Base-by-base conservation (phyloP, 2,888 invertebrate genomes). In the Adelphocoris suturalis region DNA sequence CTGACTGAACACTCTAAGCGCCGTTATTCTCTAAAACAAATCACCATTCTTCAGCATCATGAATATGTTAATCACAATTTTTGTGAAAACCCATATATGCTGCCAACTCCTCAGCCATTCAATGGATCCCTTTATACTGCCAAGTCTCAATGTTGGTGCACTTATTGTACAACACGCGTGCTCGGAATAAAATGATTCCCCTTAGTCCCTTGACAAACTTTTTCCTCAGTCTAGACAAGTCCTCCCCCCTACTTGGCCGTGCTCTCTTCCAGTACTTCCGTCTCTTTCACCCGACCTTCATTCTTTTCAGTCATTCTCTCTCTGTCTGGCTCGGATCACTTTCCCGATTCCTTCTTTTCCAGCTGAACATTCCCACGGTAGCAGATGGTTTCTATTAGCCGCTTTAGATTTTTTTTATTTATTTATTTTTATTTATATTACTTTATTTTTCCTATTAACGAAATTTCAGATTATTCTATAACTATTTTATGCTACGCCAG, bases 161-260 rank as follows among this genome's bases (percentile, higher is more conserved):
- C 68, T 68, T 68, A 68, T 23, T 68, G 68, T 23, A 13, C 68
- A 23, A 12, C 68, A 68, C 23, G 5, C 23, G 23, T 68, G 68
- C 68, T 68, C 23, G 5, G 68, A 68, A 68, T 68, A 23, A 68
- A 68, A 68, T 68, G 68, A 68, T 68, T n/a, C 68, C 68, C 68
- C 13, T 68, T 68, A 68, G 68, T 68, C 23, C 23, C 12, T 23
- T 23, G 68, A 23, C 68, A 23, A 68, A 68, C 27, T 68, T 68
- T 68, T 68, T 68, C 68, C 27, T 27, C 27, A 13, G 68, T 68
- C 68, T 68, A 68, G 68, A 68, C 68, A 23, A 68, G 68, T 68
- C 68, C 68, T 3, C n/a, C 2, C 19, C 9, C 68, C 23, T 23
- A 0, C 68, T 68, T 68, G 23, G 23, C 23, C 68, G 68, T 23